phyloP scores from a whole-genome alignment of 1,140 invertebrate species.

The Ganaspis sp. region DNA sequence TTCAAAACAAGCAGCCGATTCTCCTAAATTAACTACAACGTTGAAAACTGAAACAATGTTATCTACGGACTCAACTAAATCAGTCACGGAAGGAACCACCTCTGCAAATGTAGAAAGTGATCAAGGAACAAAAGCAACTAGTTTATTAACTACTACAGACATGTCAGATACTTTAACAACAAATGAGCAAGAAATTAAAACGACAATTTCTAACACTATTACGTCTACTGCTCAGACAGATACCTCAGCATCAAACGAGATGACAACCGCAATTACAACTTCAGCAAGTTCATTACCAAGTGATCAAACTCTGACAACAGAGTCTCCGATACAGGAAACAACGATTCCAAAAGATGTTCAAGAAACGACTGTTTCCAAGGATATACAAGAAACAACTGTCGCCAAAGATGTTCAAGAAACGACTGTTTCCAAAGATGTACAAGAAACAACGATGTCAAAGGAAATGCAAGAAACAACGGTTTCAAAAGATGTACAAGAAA shows the following conservation, averaged over 20 bases:
- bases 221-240: not conserved
- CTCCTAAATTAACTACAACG: constrained; percentile 44
- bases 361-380: constrained; percentile 47
- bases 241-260: not conserved
- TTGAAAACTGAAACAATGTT: constrained; percentile 41
- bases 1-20: constrained; percentile 43
- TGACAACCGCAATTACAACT: constrained; percentile 16
- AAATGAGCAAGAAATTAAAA: constrained; percentile 15
- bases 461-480: constrained; percentile 39
- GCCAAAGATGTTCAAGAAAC: constrained; percentile 23
- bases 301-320: constrained; percentile 1
- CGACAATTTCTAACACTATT: not conserved
- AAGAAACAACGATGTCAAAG: constrained; percentile 44
- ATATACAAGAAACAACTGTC: constrained; percentile 45
- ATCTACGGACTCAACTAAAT: constrained; percentile 42
- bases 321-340: constrained; percentile 41
- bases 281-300: constrained; percentile 35
- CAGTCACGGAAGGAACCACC: constrained; percentile 16
- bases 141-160: constrained; percentile 39
- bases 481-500: constrained; percentile 40
- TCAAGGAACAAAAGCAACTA: constrained; percentile 52
- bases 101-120: not conserved
- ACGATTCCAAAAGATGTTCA: constrained; percentile 33
- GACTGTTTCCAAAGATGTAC: constrained; percentile 49
- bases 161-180: constrained; percentile 28